Percentiles rank a stretch among this genome's conserved stretches.
These are phyloP conservation scores for Crotophaga sulcirostris DNA, from an alignment of 2,113 vertebrate species.

Conservation along the genomic window DNA sequence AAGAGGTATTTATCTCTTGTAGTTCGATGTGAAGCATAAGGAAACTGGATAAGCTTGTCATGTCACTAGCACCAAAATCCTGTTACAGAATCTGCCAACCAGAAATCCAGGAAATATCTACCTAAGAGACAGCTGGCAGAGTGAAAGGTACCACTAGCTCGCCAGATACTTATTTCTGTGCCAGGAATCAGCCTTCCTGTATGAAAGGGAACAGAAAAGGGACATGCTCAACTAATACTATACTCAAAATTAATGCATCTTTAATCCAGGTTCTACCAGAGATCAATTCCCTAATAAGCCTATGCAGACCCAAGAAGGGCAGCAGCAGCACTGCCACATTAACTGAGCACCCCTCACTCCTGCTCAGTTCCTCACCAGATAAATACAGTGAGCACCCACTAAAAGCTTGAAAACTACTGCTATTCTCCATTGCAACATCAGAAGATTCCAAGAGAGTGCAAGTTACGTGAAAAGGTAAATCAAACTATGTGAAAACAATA, in stretches of 20 bases:
- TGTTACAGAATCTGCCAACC: neutral
- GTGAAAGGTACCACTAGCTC: neutral
- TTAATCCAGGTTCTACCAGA: neutral
- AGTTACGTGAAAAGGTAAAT: neutral
- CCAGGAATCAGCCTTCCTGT: neutral
- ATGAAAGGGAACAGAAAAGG: neutral
- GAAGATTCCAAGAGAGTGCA: neutral
- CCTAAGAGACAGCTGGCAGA: neutral
- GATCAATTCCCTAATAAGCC: neutral
- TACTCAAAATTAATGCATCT: neutral
- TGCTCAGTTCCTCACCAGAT: fast-evolving
- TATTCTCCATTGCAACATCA: neutral
- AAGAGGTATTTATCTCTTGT: neutral
- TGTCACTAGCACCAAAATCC: neutral
- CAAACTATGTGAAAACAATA: neutral
- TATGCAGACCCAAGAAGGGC: neutral
- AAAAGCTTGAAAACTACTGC: neutral
- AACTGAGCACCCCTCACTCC: neutral
- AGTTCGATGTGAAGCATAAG: neutral
- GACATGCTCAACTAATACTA: neutral
- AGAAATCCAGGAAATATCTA: neutral
- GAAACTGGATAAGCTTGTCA: neutral
- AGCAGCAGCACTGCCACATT: neutral
- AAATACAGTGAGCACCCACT: neutral
- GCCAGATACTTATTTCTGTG: neutral